phyloP scores from a whole-genome alignment of 2,113 vertebrate genomes.

The mouse (Mus musculus) region GRCm39 chr5:50216501-50217000 shows the following conservation, averaged over 20 bases:
- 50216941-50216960: slow-evolving; percentile 53
- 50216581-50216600: rapidly evolving
- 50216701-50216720: not conserved
- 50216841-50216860: not conserved
- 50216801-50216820: not conserved
- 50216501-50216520: not conserved
- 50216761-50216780: not conserved
- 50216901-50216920: not conserved
- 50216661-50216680: not conserved
- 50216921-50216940: not conserved
- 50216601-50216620: not conserved
- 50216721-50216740: not conserved
- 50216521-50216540: rapidly evolving
- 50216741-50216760: not conserved
- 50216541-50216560: slow-evolving; percentile 30
- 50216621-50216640: not conserved
- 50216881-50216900: not conserved
- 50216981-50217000: not conserved
- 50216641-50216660: not conserved
- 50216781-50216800: not conserved
- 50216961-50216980: not conserved
- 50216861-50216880: not conserved
- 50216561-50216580: not conserved
- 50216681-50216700: not conserved
- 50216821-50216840: not conserved